Base-by-base conservation (phyloP, 2,113 vertebrate genomes). In the Struthidea cinerea region DNA sequence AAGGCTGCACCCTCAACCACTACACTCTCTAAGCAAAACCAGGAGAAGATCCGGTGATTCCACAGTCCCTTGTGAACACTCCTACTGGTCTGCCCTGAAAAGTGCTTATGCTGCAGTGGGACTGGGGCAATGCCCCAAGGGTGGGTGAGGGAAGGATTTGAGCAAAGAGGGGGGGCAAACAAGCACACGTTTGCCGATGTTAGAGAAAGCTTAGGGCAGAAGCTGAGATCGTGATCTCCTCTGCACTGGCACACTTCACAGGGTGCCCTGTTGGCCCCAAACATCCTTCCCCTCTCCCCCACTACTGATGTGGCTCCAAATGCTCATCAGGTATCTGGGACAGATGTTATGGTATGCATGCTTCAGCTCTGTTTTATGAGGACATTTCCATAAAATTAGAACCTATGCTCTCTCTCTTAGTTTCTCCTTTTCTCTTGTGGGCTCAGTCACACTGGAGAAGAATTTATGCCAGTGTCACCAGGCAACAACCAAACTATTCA, bases 41-140 rank as follows among this genome's bases (percentile, higher is more conserved):
- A 0, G 27, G 37, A 65, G 39, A 64, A 42, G 67, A 80, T 23
- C 13, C 0, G 0, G 30, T 42, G n/a, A 47, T 64, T 41, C 57
- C 46, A 39, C 3, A 52, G 56, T 60, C 8, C 53, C 41, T 28
- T 56, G 35, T 1, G 4, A 83, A 20, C 32, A 26, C 35, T 44
- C 5, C 10, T 33, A 5, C 20, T 30, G 59, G 52, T 59, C 46
- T 15, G 33, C 52, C 5, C 60, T 59, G 52, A 27, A 21, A 90
- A 46, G 28, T 6, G 37, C 41, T 56, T 4, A 7, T 5, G 6
- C 33, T 68, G 67, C 76, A 57, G 41, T 6, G 30, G 1, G 1
- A 70, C 5, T 20, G 30, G 9, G 37, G 21, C n/a, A 61, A 32
- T 18, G 26, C n/a, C 0, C 18, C 37, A 19, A 47, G n/a, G n/a